Base-by-base conservation (phyloP, 2,113 vertebrate genomes). In the Cheirogaleus medius region DNA sequence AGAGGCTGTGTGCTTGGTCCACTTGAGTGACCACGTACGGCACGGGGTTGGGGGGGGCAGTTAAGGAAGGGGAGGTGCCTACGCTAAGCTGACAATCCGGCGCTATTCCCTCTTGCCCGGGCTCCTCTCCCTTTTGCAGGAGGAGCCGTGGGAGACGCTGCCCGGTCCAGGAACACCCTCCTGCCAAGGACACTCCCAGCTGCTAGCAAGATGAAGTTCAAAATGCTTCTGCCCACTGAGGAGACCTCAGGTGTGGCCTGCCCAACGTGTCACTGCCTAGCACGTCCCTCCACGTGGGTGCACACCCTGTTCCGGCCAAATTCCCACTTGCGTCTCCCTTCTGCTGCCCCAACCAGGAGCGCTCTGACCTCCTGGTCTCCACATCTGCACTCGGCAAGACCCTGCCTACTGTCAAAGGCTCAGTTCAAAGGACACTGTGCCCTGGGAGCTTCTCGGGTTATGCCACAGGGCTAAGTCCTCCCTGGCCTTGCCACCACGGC, bases 21-120 rank as follows among this genome's bases (percentile, higher is more conserved):
- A 3, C 0, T 0, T n/a, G 42, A 64, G 64, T 4, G 9, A 27
- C 32, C 42, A 1, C 0, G 6, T 1, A 1, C 32, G 44, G 66
- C 17, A 0, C 0, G 39, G 42, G 8, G 3, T 6, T 58, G 25
- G n/a, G 8, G 9, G 12, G 9, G 21, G 11, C 42, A 0, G 29
- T 11, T 10, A n/a, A 27, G 76, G 7, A 27, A 42, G 27, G 44
- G 29, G 47, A 58, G 32, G 29, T 2, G 3, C 29, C 58, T 29
- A 9, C 6, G 11, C 25, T 27, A 34, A 34, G 3, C 1, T 17
- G 37, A 85, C 3, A 27, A 23, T 4, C 42, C 4, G 20, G 27
- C 8, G 52, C 29, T 23, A 2, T 23, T 20, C 12, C n/a, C 17
- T 73, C 78, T n/a, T 1, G 5, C 39, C 34, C 7, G 17, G 25